Evolutionary conservation across 2,797 vertebrate genomes (phyloP).

Genomic region (Phylloscopus collybita): DNA sequence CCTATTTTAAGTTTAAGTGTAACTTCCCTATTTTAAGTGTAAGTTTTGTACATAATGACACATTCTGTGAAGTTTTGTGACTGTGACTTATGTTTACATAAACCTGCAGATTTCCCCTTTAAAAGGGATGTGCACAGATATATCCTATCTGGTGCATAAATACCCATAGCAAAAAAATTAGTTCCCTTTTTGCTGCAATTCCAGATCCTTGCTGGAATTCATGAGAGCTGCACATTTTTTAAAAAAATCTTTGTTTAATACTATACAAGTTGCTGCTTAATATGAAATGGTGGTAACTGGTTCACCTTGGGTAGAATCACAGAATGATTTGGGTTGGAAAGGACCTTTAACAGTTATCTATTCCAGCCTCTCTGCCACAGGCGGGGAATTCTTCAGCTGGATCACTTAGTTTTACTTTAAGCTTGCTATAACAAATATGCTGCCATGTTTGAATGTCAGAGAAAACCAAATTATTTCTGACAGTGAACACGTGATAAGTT

Average conservation of each 20-base stretch:
- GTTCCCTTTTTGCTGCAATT: not conserved
- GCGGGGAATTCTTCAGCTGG: not conserved
- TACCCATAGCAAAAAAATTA: not conserved
- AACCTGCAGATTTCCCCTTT: not conserved
- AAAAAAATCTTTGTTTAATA: not conserved
- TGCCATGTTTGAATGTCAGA: not conserved
- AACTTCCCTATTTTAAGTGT: not conserved
- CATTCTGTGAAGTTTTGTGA: not conserved
- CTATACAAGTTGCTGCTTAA: not conserved
- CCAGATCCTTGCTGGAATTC: not conserved
- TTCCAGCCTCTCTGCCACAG: not conserved
- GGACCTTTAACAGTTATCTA: too few relatives aligned
- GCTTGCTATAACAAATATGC: not conserved
- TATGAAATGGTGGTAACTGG: not conserved
- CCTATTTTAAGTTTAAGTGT: not conserved
- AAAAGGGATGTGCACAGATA: not conserved
- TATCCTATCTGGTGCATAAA: not conserved
- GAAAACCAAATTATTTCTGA: not conserved
- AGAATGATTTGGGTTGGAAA: not conserved
- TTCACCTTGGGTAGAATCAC: not conserved
- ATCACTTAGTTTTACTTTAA: not conserved
- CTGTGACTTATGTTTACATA: not conserved
- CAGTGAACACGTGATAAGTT: constrained; percentile 32
- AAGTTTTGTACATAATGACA: not conserved
- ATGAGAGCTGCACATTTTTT: not conserved